Evolutionary conservation across 2,113 vertebrate genomes (phyloP).

Genomic region (Tyto alba): DNA sequence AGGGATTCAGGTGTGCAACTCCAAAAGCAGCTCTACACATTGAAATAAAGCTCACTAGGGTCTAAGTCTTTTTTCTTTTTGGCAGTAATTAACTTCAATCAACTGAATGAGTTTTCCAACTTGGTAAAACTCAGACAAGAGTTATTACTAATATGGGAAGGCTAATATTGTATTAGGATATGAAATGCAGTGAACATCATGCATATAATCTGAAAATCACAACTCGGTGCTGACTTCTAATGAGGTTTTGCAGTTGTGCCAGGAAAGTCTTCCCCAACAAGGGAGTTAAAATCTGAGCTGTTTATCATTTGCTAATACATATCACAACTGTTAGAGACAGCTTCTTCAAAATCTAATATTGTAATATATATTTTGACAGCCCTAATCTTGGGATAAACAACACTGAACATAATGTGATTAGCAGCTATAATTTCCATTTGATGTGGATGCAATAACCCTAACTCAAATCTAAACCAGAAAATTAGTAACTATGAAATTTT

Average conservation of each 20-base stretch:
- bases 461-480: conserved; percentile 14
- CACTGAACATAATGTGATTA: conserved; percentile 29
- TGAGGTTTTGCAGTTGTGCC: conserved; percentile 9
- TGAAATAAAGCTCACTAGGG: background rate
- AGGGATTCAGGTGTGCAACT: background rate
- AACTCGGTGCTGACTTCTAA: background rate
- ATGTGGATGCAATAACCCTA: background rate
- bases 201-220: background rate
- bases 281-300: background rate
- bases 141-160: background rate
- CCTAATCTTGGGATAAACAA: background rate
- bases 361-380: background rate
- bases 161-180: background rate
- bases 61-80: background rate
- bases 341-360: conserved; percentile 5
- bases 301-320: background rate
- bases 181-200: background rate
- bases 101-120: background rate
- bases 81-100: background rate
- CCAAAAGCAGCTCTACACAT: background rate
- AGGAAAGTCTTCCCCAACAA: conserved; percentile 3
- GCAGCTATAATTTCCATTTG: conserved; percentile 5
- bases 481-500: background rate
- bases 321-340: background rate
- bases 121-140: background rate